Evolutionary conservation across 2,888 invertebrate genomes (phyloP).

Genomic region (Chrysolina haemoptera): DNA sequence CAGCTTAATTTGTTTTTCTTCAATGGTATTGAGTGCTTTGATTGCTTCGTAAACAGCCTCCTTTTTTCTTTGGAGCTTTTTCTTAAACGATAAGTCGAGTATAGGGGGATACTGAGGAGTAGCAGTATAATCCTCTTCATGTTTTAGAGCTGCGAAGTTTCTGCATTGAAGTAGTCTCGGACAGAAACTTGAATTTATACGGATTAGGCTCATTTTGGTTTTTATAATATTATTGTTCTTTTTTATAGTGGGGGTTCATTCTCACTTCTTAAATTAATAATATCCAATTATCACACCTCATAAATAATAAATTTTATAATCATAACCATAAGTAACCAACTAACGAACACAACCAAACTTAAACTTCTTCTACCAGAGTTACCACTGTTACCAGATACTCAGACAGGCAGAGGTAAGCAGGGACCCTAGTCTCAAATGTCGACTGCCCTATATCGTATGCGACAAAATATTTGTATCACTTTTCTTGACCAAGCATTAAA

Average conservation of each 20-base stretch:
- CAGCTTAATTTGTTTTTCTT: slow-evolving; percentile 87
- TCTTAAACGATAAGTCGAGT: slow-evolving; percentile 73
- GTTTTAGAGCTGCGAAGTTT: slow-evolving; percentile 35
- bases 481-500: too few relatives aligned
- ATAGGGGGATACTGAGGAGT: slow-evolving; percentile 76
- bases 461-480: too few relatives aligned
- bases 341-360: too few relatives aligned
- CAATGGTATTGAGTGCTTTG: slow-evolving; percentile 78
- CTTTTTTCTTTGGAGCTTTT: slow-evolving; percentile 69
- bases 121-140: slow-evolving; percentile 65
- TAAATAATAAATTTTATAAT: too few relatives aligned
- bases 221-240: background rate
- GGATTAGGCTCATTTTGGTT: slow-evolving; percentile 41
- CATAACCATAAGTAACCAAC: too few relatives aligned
- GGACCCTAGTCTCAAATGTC: too few relatives aligned
- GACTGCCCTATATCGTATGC: too few relatives aligned
- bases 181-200: slow-evolving; percentile 28
- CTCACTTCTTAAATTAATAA: too few relatives aligned
- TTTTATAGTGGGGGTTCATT: background rate
- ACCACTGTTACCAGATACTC: too few relatives aligned
- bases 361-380: too few relatives aligned
- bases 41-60: slow-evolving; percentile 74
- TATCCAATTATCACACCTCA: too few relatives aligned
- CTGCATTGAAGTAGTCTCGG: slow-evolving; percentile 32
- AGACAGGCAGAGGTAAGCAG: too few relatives aligned